These are phyloP conservation scores for Tetraneura akinire DNA, from an alignment of 1,140 invertebrate genomes.

Conservation along the genomic window DNA sequence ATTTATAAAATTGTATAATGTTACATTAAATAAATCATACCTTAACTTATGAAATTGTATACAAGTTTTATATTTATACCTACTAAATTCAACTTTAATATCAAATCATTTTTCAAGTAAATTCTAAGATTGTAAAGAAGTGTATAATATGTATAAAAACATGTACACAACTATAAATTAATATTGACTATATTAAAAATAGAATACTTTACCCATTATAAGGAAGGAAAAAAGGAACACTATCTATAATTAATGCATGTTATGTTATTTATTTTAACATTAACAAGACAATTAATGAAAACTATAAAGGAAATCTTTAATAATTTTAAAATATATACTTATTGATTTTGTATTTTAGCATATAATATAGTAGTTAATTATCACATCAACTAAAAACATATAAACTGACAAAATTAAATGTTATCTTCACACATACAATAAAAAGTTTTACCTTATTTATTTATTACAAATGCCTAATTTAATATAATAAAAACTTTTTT, in stretches of 20 bases:
- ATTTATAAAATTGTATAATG: constrained; percentile 1
- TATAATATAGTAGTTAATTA: neutral
- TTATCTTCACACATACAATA: neutral
- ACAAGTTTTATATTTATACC: neutral
- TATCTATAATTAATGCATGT: neutral
- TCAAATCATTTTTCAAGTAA: neutral
- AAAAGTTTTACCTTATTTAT: neutral
- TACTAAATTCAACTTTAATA: neutral
- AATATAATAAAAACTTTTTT: constrained; percentile 6
- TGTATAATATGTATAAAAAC: neutral
- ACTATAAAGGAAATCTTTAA: neutral
- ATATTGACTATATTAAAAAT: constrained; percentile 27
- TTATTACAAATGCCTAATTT: constrained; percentile 24
- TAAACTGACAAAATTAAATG: neutral
- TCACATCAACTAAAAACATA: neutral
- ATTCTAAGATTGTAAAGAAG: neutral
- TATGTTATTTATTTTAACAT: neutral
- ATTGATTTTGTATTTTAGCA: constrained; percentile 1
- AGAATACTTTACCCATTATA: constrained; percentile 3
- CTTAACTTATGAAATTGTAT: neutral
- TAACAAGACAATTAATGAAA: neutral
- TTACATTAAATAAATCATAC: neutral
- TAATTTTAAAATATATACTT: neutral
- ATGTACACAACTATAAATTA: neutral
- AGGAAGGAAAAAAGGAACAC: neutral